phyloP scores from a whole-genome alignment of 2,113 vertebrate species.

The Dromaius novaehollandiae region DNA sequence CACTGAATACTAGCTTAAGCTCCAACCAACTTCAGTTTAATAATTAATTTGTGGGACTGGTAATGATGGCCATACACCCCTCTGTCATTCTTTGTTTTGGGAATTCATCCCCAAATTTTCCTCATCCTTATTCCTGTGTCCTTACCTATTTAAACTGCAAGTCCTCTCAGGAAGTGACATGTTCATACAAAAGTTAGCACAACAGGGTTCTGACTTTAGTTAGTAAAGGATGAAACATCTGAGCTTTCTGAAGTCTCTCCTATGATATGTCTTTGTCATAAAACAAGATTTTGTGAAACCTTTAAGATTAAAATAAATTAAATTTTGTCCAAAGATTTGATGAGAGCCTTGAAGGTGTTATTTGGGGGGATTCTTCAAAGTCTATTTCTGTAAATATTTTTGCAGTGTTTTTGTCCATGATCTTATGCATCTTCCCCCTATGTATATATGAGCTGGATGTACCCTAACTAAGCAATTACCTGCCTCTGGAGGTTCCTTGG shows the following conservation, averaged over 20 bases:
- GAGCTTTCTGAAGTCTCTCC: not conserved
- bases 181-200: not conserved
- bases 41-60: not conserved
- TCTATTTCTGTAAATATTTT: not conserved
- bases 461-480: not conserved
- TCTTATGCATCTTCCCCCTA: not conserved
- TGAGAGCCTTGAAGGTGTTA: not conserved
- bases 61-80: no score
- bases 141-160: not conserved
- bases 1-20: not conserved
- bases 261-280: not conserved
- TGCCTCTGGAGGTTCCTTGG: not conserved
- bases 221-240: not conserved
- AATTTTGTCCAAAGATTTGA: not conserved
- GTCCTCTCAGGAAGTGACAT: not conserved
- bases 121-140: not conserved
- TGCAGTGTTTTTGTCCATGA: not conserved
- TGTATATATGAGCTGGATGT: not conserved
- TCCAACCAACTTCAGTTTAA: not conserved
- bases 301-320: not conserved
- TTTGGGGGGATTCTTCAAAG: not conserved
- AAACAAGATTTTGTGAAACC: not conserved
- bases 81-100: not conserved
- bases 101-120: not conserved
- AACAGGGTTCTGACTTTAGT: not conserved